A percentile compares a stretch with the other conserved stretches of the same genome.
Evolutionary conservation across 2,888 invertebrate species (phyloP).

Genomic region (Bimastos eiseni): DNA sequence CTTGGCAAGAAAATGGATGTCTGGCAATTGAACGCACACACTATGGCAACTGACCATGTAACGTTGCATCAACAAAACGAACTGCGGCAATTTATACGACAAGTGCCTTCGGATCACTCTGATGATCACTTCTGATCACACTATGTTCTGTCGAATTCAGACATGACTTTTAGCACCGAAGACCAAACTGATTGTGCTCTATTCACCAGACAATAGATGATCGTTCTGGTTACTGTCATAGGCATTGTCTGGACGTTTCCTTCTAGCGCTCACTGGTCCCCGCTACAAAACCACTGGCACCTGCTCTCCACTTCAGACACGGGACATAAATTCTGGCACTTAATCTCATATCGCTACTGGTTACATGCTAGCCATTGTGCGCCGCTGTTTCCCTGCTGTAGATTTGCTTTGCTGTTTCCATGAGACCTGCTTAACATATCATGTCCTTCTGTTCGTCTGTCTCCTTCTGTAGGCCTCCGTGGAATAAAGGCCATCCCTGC

Average conservation of each 20-base stretch:
- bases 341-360: not conserved
- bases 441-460: not conserved
- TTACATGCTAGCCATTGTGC: not conserved
- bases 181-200: not conserved
- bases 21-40: not conserved
- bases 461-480: not conserved
- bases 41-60: not conserved
- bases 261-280: not conserved
- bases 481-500: not conserved
- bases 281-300: not conserved
- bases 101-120: not conserved
- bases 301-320: not conserved
- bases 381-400: not conserved
- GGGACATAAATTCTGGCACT: not conserved
- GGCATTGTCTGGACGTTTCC: not conserved
- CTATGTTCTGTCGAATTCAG: not conserved
- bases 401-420: not conserved
- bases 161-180: not conserved
- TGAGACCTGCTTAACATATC: conserved; percentile 2
- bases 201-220: not conserved
- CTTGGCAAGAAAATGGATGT: not conserved
- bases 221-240: not conserved
- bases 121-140: not conserved
- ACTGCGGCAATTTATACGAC: not conserved
- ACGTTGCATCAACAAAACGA: too few relatives aligned